A percentile compares a stretch with the other conserved stretches of the same genome.
These are phyloP conservation scores for Stictocephala bisonia DNA, from an alignment of 2,888 invertebrate species.

Conservation along the genomic window DNA sequence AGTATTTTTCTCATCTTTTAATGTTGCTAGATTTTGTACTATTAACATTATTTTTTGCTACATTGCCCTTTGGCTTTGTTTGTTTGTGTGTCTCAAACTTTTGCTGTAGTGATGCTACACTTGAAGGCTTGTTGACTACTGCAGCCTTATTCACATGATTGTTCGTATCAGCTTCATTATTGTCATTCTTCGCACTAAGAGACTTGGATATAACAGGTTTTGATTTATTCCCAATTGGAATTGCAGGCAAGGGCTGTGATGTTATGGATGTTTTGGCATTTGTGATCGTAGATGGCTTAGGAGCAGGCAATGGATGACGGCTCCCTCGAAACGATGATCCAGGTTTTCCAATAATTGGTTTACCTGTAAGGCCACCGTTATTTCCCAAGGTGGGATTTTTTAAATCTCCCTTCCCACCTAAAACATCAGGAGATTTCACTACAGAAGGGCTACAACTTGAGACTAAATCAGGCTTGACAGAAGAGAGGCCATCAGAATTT, in stretches of 20 bases:
- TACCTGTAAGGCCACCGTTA: conserved; percentile 24
- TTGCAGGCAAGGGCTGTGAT: conserved; percentile 61
- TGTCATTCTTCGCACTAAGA: conserved; percentile 12
- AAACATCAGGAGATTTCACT: conserved; percentile 68
- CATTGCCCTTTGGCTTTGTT: neutral
- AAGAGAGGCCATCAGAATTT: conserved; percentile 62
- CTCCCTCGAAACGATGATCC: conserved; percentile 37
- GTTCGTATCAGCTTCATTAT: conserved; percentile 40
- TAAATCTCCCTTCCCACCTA: conserved; percentile 56
- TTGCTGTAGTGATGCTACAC: conserved; percentile 81
- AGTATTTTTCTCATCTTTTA: conserved; percentile 13
- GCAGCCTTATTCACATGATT: conserved; percentile 63
- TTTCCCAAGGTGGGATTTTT: neutral
- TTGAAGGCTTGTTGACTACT: conserved; percentile 71
- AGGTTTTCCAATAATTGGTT: conserved; percentile 56
- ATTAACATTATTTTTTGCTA: conserved; percentile 1
- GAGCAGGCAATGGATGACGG: conserved; percentile 64
- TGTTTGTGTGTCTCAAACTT: conserved; percentile 71
- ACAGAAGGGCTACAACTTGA: conserved; percentile 73
- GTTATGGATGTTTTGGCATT: conserved; percentile 59
- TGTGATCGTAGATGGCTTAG: conserved; percentile 63
- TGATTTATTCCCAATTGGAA: conserved; percentile 51
- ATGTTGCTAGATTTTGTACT: conserved; percentile 18
- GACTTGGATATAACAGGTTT: conserved; percentile 17
- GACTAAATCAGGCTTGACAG: conserved; percentile 75